Base-by-base conservation (phyloP, 2,113 vertebrate genomes). In the Lasiurus cinereus region DNA sequence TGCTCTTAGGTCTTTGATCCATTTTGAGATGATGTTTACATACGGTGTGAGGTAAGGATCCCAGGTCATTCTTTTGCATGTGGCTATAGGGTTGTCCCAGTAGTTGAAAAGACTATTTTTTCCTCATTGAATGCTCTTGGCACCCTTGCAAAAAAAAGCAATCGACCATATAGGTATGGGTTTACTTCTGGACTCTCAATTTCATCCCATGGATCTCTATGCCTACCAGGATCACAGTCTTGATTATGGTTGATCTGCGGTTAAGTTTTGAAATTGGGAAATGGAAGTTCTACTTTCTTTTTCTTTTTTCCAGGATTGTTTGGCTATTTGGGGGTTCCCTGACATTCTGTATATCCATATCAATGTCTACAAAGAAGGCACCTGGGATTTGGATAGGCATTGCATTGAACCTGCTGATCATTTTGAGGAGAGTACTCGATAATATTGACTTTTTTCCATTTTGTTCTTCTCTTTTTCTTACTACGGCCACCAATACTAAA, bases 171-270 rank as follows among this genome's bases (percentile, higher is more conserved):
- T 8, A 39, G 2, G 6, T 8, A 3, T 50, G 29, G 33, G 27
- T 72, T 92, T 90, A 73, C 84, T 94, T 96, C 66, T 85, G 54
- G 77, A 88, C 43, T 96, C 22, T 74, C 59, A 59, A 21, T 90
- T 92, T 50, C 46, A 43, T 6, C 56, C 12, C 39, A 84, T 66
- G 29, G n/a, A 59, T 76, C 50, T 76, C 2, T 8, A 39, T 6
- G 5, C 43, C 67, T 39, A 2, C 29, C 29, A 50, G 10, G 3
- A 21, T 29, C 46, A 52, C 1, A n/a, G 13, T 94, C 36, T 52
- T 70, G 76, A 76, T 62, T 33, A 73, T 3, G 19, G 46, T 3
- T 80, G 52, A 9, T 79, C 64, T 94, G 11, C 50, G 33, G 19
- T 56, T 64, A 64, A 78, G 64, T 67, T 86, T 64, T 90, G 13